phyloP scores from a whole-genome alignment of 2,797 vertebrate genomes.

The Rhadinocentrus ornatus region DNA sequence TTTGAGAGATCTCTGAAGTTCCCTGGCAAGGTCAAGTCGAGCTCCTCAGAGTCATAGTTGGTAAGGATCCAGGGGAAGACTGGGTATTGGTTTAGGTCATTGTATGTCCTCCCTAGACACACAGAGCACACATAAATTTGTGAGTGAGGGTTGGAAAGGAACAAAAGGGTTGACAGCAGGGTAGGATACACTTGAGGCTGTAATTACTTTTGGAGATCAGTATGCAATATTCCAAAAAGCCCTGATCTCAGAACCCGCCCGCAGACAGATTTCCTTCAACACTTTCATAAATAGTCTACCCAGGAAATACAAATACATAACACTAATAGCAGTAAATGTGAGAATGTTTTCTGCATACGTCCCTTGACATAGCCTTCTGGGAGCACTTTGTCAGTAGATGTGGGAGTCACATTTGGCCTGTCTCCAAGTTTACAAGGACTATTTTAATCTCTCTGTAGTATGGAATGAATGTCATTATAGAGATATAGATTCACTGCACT shows the following conservation, averaged over 20 bases:
- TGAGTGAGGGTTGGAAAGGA: slow-evolving; percentile 64
- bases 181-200: slow-evolving; percentile 60
- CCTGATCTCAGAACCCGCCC: slow-evolving; percentile 60
- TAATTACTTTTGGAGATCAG: slow-evolving; percentile 69
- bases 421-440: slow-evolving; percentile 47
- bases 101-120: slow-evolving; percentile 92
- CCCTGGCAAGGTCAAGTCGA: slow-evolving; percentile 95
- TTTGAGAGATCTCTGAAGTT: slow-evolving; percentile 99
- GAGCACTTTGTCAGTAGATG: slow-evolving; percentile 26
- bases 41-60: slow-evolving; percentile 96
- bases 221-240: slow-evolving; percentile 73
- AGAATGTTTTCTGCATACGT: slow-evolving; percentile 46
- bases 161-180: slow-evolving; percentile 52
- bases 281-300: slow-evolving; percentile 32
- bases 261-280: slow-evolving; percentile 67
- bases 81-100: slow-evolving; percentile 97
- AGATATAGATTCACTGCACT: slow-evolving; percentile 53
- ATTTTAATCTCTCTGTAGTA: slow-evolving; percentile 28
- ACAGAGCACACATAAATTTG: slow-evolving; percentile 59
- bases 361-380: slow-evolving; percentile 37
- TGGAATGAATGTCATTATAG: slow-evolving; percentile 50
- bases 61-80: slow-evolving; percentile 98
- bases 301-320: slow-evolving; percentile 14
- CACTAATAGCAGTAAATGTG: slow-evolving; percentile 42
- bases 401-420: slow-evolving; percentile 32